Percentiles rank a stretch among this genome's conserved stretches.
Evolutionary conservation across 2,797 vertebrate genomes (phyloP).

Genomic region (Heliangelus exortis): DNA sequence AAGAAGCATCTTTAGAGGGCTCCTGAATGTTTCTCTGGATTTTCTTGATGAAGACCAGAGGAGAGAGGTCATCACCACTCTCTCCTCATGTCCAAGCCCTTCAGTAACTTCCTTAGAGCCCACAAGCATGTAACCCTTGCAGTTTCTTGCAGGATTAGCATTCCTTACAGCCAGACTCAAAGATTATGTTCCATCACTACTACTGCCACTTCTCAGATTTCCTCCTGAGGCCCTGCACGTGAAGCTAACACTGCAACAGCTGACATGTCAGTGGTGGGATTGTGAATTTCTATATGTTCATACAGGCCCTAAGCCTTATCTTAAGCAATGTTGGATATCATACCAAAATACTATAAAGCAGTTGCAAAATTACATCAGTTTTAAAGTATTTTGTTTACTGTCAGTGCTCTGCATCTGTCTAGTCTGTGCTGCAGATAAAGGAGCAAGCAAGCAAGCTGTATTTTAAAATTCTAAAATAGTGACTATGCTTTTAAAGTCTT

Average conservation of each 20-base stretch:
- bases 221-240: background rate
- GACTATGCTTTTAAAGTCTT: background rate
- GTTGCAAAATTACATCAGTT: background rate
- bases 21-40: background rate
- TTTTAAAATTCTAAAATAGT: background rate
- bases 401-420: background rate
- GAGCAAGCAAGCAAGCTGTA: background rate
- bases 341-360: background rate
- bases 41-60: background rate
- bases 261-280: background rate
- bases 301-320: background rate
- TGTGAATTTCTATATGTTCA: background rate
- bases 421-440: background rate
- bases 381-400: background rate
- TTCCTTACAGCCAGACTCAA: background rate
- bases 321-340: background rate
- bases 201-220: background rate
- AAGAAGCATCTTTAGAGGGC: background rate
- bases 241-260: background rate
- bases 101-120: background rate
- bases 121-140: background rate
- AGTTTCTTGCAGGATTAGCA: background rate
- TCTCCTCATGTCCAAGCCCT: background rate
- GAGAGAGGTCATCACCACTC: background rate
- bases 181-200: background rate